A percentile compares a stretch with the other conserved stretches of the same genome.
These are phyloP conservation scores for Frankliniella intonsa DNA, from an alignment of 2,888 invertebrate genomes.

Conservation along the genomic window DNA sequence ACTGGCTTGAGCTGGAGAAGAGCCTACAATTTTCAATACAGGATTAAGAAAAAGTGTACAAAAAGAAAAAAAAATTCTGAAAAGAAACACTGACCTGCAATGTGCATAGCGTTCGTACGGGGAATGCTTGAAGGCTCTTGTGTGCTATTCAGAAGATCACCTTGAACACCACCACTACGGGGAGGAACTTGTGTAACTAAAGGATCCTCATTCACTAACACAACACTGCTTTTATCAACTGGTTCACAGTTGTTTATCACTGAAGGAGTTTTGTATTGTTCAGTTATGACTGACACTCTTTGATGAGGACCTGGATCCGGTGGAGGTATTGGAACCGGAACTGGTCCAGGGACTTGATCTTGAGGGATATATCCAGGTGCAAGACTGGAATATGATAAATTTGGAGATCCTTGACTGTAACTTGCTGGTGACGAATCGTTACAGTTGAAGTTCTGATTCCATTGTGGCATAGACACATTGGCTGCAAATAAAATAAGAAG, in stretches of 20 bases:
- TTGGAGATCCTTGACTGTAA: constrained; percentile 53
- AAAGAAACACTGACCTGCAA: constrained; percentile 26
- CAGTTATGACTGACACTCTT: constrained; percentile 45
- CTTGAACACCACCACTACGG: constrained; percentile 1
- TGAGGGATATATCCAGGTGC: constrained; percentile 24
- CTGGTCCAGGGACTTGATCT: constrained; percentile 27
- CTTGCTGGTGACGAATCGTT: constrained; percentile 47
- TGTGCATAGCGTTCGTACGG: constrained; percentile 30
- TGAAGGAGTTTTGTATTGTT: constrained; percentile 37
- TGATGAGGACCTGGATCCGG: constrained; percentile 34
- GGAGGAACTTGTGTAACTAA: not conserved
- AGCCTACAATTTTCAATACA: constrained; percentile 45
- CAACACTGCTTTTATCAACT: not conserved
- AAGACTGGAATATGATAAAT: constrained; percentile 5
- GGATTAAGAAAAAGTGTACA: constrained; percentile 7
- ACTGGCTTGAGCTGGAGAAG: constrained; percentile 60
- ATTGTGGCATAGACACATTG: not conserved
- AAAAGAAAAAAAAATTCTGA: not conserved
- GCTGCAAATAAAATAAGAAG: not conserved
- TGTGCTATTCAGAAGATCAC: not conserved
- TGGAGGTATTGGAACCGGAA: constrained; percentile 29
- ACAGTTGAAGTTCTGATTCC: constrained; percentile 20
- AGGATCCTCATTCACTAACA: not conserved
- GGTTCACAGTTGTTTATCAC: not conserved
- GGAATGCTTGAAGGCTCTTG: constrained; percentile 33